Conservation (phyloP, 2,888 invertebrate species). For the Norana najaformis region DNA sequence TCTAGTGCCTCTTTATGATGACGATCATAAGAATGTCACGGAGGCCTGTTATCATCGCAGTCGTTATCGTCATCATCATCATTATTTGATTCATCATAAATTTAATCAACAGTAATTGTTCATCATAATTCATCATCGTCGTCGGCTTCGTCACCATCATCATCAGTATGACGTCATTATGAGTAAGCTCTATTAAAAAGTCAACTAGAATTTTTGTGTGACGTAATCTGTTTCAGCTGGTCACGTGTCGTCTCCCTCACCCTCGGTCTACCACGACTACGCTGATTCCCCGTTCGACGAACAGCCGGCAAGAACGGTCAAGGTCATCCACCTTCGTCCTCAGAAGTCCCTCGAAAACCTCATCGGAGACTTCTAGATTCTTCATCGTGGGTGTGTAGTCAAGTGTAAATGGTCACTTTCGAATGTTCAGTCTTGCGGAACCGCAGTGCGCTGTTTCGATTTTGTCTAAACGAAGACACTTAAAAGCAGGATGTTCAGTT, state of each 20-base stretch:
- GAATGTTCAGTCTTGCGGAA: neutral
- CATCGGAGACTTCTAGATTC: constrained; percentile 17
- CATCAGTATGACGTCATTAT: no score
- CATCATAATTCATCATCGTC: no score
- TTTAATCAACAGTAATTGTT: no score
- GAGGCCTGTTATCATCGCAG: no score
- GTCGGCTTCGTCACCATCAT: no score
- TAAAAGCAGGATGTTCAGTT: neutral
- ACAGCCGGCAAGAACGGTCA: constrained; percentile 24
- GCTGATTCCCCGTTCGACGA: neutral
- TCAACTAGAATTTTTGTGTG: no score
- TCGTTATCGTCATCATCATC: no score
- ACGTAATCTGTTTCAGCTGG: neutral
- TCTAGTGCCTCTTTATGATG: no score
- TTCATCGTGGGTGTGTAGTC: neutral
- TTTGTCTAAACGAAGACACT: neutral
- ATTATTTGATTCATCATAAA: no score
- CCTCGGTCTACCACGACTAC: constrained; percentile 1
- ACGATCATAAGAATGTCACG: no score
- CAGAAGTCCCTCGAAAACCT: constrained; percentile 27
- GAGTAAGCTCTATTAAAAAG: no score
- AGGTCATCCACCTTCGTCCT: constrained; percentile 33
- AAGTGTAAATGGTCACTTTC: neutral
- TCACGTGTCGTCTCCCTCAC: neutral
- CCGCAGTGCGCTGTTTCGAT: neutral